Conservation (phyloP, 2,888 invertebrate species). For the Aelia acuminata region DNA sequence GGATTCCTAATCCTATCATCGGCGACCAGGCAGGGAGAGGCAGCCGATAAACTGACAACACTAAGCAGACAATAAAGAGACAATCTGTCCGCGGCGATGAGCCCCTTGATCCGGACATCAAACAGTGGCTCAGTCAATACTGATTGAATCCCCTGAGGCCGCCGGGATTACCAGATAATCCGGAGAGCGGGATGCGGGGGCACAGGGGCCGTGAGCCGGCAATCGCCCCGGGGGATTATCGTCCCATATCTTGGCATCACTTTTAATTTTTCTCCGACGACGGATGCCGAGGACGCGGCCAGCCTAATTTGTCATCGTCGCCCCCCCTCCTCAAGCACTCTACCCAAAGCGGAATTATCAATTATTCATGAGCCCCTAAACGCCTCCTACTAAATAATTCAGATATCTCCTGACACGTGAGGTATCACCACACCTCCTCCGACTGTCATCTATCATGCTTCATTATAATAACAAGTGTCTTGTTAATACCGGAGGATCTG, state of each 20-base stretch:
- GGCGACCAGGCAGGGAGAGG: neutral
- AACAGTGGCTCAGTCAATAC: constrained; percentile 39
- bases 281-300: neutral
- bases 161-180: constrained; percentile 43
- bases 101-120: constrained; percentile 17
- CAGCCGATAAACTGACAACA: neutral
- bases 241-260: constrained; percentile 7
- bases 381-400: constrained; percentile 50
- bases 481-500: neutral
- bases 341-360: constrained; percentile 17
- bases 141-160: neutral
- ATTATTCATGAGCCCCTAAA: constrained; percentile 40
- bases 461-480: constrained; percentile 41
- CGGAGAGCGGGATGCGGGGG: neutral
- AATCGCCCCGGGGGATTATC: neutral
- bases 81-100: constrained; percentile 11
- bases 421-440: constrained; percentile 24
- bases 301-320: constrained; percentile 32
- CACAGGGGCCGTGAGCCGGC: constrained; percentile 18
- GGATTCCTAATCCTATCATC: neutral
- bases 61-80: constrained; percentile 17
- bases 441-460: constrained; percentile 37
- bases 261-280: constrained; percentile 22
- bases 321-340: neutral
- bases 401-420: constrained; percentile 26